Evolutionary conservation across 2,113 vertebrate species (phyloP).

Genomic region (Baryphthengus martii): DNA sequence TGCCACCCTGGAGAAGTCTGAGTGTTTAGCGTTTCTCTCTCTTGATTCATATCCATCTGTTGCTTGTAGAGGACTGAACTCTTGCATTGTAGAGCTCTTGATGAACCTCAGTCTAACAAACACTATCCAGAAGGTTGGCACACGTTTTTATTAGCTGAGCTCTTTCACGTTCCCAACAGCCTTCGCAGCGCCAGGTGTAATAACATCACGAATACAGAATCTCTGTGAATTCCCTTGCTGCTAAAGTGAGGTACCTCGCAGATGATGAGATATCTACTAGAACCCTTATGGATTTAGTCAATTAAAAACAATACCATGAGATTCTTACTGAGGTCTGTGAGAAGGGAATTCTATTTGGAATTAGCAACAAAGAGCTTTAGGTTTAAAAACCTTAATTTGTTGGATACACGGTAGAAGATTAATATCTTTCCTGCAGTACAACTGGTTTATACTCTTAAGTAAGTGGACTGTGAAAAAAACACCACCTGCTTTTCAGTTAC

Average conservation of each 20-base stretch:
- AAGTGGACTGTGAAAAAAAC: neutral
- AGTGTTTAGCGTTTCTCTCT: neutral
- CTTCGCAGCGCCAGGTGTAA: neutral
- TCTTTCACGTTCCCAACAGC: neutral
- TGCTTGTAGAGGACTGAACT: neutral
- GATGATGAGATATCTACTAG: neutral
- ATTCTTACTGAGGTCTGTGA: neutral
- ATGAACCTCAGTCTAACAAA: neutral
- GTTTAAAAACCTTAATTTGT: neutral
- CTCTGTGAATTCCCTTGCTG: neutral
- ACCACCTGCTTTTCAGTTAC: neutral
- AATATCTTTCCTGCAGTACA: neutral
- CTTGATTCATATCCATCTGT: neutral
- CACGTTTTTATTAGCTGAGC: neutral
- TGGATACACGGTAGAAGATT: neutral
- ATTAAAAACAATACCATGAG: slow-evolving; percentile 14
- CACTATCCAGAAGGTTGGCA: neutral
- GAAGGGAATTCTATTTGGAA: neutral
- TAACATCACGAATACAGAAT: neutral
- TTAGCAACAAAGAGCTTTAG: neutral
- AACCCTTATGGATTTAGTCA: slow-evolving; percentile 25
- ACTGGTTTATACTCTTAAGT: neutral
- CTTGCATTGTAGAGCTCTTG: neutral
- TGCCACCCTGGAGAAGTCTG: neutral
- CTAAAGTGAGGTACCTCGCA: neutral